Percentiles rank a stretch among this genome's conserved stretches.
These are phyloP conservation scores for Hyppa rectilinea DNA, from an alignment of 2,888 invertebrate species.

Conservation along the genomic window DNA sequence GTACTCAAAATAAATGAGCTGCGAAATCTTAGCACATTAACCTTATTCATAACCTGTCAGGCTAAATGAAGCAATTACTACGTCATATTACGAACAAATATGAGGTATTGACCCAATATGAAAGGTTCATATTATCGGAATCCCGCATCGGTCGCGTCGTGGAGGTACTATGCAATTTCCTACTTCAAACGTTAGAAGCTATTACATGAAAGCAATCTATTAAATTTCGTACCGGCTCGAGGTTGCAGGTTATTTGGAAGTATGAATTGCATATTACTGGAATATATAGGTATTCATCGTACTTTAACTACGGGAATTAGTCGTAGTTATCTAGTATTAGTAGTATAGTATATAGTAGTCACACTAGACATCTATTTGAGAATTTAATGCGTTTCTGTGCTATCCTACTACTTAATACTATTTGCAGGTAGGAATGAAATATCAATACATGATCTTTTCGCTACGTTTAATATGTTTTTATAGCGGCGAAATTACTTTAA, in stretches of 20 bases:
- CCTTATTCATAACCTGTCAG: slow-evolving; percentile 46
- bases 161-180: slow-evolving; percentile 72
- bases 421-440: not conserved
- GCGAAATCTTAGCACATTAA: slow-evolving; percentile 46
- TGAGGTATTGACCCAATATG: slow-evolving; percentile 39
- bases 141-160: slow-evolving; percentile 52
- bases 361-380: not conserved
- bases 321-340: not conserved
- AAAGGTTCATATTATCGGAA: slow-evolving; percentile 51
- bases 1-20: slow-evolving; percentile 45
- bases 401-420: not conserved
- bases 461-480: not conserved
- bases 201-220: slow-evolving; percentile 72
- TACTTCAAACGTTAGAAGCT: slow-evolving; percentile 68
- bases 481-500: not conserved
- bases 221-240: slow-evolving; percentile 61
- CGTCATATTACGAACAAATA: slow-evolving; percentile 43
- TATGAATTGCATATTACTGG: slow-evolving; percentile 40
- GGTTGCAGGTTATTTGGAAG: slow-evolving; percentile 53
- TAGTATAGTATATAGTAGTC: too few species aligned
- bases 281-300: slow-evolving; percentile 24
- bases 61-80: slow-evolving; percentile 61
- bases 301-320: not conserved
- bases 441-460: not conserved
- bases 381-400: not conserved